A percentile compares a stretch with the other conserved stretches of the same genome.
Evolutionary conservation across 2,113 vertebrate species (phyloP).

Genomic region (Hylia prasina): DNA sequence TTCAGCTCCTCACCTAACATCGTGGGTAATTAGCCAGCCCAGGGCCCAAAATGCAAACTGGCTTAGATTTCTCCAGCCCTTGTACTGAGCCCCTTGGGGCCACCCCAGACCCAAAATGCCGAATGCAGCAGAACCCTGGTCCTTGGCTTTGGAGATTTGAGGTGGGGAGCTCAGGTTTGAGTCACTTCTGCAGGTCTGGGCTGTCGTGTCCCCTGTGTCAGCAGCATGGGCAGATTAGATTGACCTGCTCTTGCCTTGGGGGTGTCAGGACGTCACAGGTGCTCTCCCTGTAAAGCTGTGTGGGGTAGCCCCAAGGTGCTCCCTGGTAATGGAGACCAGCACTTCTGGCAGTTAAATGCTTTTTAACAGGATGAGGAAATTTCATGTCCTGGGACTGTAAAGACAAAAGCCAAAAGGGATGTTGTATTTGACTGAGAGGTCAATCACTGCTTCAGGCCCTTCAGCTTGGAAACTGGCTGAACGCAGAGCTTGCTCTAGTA

Average conservation of each 20-base stretch:
- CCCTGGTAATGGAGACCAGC: not conserved
- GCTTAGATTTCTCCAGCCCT: not conserved
- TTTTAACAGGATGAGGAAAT: not conserved
- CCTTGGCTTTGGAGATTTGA: not conserved
- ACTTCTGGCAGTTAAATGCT: not conserved
- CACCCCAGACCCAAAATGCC: not conserved
- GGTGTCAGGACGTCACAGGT: not conserved
- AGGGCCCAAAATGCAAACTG: not conserved
- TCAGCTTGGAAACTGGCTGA: not conserved
- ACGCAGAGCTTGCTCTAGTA: not conserved
- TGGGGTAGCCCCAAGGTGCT: not conserved
- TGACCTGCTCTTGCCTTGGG: not conserved
- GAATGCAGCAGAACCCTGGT: not conserved
- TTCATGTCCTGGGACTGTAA: not conserved
- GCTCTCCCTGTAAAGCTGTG: not conserved
- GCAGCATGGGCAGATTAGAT: accelerated
- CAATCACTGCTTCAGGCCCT: not conserved
- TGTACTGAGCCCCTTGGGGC: not conserved
- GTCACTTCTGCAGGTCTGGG: not conserved
- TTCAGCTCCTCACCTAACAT: not conserved
- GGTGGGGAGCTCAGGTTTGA: not conserved
- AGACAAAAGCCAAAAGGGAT: not conserved
- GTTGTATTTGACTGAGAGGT: not conserved
- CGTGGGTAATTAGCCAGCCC: accelerated
- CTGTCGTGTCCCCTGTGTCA: not conserved